Base-by-base conservation (phyloP, 1,140 invertebrate species). In the Stenopsyche tienmushanensis region DNA sequence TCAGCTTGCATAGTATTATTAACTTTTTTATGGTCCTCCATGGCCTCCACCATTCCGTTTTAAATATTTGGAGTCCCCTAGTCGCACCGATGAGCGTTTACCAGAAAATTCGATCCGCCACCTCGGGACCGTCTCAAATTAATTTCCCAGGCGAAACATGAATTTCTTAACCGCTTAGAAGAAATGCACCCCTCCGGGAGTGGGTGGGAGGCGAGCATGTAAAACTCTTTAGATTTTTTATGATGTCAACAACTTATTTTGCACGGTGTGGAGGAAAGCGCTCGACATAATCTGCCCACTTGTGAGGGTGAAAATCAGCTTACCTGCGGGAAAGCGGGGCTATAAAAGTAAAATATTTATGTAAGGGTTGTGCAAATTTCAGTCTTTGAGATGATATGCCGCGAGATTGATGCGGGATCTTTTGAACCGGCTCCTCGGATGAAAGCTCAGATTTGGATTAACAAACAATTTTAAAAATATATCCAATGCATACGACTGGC, bases 121-220 rank as follows among this genome's bases (percentile, higher is more conserved):
- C 57, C 58, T 18, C 44, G 59, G 39, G 63, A 63, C 63, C 58
- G 50, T 57, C 66, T 64, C 64, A 69, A 65, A 69, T 69, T 69
- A 69, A 69, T 69, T 69, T 69, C 67, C 67, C 67, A 18, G 24
- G 67, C 64, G 67, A 45, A 65, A 63, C 67, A 69, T 69, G 67
- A 69, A 65, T 69, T 65, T 63, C 54, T 65, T 58, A 55, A 66
- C 63, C 64, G 59, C 67, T 65, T 66, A 63, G 57, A 69, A 63
- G 63, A 65, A 65, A 63, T 66, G 67, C 63, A 66, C 24, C 15
- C 44, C 45, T n/a, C 13, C 41, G 25, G 21, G n/a, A 50, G 42
- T 24, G 3, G 18, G 18, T 25, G 21, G 20, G 44, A 24, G 49
- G 47, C 49, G n/a, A n/a, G n/a, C n/a, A n/a, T n/a, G n/a, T n/a